Evolutionary conservation across 2,888 invertebrate species (phyloP).

Genomic region (Sphaeridia pumilis): DNA sequence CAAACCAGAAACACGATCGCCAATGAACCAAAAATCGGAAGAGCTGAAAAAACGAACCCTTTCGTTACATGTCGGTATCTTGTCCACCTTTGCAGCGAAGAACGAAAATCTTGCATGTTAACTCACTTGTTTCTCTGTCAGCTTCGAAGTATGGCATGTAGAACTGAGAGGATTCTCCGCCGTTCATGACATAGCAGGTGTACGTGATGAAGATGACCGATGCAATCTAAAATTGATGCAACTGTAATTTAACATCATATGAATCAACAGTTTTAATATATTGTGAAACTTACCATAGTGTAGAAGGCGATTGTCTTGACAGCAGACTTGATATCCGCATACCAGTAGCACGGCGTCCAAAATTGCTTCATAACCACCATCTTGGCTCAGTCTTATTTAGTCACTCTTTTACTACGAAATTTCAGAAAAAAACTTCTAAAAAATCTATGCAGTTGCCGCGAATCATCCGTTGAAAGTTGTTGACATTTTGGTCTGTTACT

Average conservation of each 20-base stretch:
- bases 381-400: too few species aligned
- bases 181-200: slow-evolving; percentile 62
- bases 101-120: background rate
- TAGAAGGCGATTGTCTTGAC: slow-evolving; percentile 68
- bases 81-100: background rate
- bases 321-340: slow-evolving; percentile 61
- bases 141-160: slow-evolving; percentile 83
- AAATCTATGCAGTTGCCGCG: too few species aligned
- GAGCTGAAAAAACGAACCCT: slow-evolving; percentile 48
- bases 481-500: too few species aligned
- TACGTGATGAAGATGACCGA: slow-evolving; percentile 62
- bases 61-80: too few species aligned
- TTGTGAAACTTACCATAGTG: slow-evolving; percentile 46
- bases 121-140: slow-evolving; percentile 61
- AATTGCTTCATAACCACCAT: slow-evolving; percentile 66
- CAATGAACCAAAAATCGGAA: slow-evolving; percentile 57
- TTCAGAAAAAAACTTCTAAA: too few species aligned
- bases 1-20: slow-evolving; percentile 45
- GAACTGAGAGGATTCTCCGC: slow-evolving; percentile 79
- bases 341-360: slow-evolving; percentile 83
- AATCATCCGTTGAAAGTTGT: too few species aligned
- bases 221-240: slow-evolving; percentile 45
- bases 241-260: background rate
- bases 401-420: too few species aligned
- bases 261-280: background rate